These are phyloP conservation scores for Colletes latitarsis DNA, from an alignment of 1,140 invertebrate species.

Conservation along the genomic window DNA sequence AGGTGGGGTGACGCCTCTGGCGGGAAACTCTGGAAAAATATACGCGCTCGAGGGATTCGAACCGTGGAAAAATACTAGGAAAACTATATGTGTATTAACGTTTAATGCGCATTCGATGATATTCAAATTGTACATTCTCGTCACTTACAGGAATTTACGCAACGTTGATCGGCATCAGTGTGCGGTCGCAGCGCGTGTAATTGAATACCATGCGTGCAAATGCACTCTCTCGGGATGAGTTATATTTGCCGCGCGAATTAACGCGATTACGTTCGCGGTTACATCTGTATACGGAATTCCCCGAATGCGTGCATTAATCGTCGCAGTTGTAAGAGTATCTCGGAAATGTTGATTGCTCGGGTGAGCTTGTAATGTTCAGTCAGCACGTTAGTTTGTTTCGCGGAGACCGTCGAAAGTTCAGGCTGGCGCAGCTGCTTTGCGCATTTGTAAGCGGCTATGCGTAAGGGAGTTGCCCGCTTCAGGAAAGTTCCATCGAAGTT, in stretches of 20 bases:
- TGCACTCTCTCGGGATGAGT: conserved; percentile 42
- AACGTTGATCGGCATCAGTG: not conserved
- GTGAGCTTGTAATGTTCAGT: conserved; percentile 64
- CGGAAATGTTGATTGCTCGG: conserved; percentile 66
- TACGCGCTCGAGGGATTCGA: too few species aligned
- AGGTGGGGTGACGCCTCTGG: too few species aligned
- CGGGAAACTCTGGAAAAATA: too few species aligned
- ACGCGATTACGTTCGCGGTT: conserved; percentile 50
- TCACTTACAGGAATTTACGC: not conserved
- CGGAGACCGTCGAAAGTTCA: conserved; percentile 48
- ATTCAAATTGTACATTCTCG: not conserved
- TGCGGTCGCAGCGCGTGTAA: conserved; percentile 8
- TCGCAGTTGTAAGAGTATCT: conserved; percentile 64
- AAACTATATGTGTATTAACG: too few species aligned
- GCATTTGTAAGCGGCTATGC: conserved; percentile 27
- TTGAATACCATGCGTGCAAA: conserved; percentile 34
- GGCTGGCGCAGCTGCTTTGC: conserved; percentile 36
- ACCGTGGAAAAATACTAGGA: too few species aligned
- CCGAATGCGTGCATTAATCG: conserved; percentile 58
- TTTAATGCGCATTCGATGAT: too few species aligned
- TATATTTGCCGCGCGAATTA: conserved; percentile 58
- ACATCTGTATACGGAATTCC: conserved; percentile 56
- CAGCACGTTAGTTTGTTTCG: conserved; percentile 61
- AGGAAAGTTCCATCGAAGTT: conserved; percentile 33
- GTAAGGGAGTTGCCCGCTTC: conserved; percentile 15